phyloP scores from a whole-genome alignment of 2,113 vertebrate genomes.

The Rhadina sibilatrix region DNA sequence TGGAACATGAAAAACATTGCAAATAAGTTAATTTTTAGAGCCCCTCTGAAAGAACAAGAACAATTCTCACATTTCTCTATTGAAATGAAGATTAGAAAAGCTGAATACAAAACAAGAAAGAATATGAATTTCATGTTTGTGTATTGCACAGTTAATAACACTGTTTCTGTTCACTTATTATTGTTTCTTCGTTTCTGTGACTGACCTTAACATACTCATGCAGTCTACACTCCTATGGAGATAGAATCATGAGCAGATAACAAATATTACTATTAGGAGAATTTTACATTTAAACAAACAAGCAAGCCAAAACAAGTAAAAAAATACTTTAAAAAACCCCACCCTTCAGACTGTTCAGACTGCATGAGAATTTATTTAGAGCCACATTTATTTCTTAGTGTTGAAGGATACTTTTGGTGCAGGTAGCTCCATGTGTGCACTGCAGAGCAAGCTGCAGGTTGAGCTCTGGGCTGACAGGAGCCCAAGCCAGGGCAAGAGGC shows the following conservation, averaged over 20 bases:
- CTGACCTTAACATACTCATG: background rate
- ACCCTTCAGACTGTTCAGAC: background rate
- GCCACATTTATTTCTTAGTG: background rate
- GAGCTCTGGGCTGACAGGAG: background rate
- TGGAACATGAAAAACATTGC: background rate
- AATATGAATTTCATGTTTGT: background rate
- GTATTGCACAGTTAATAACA: background rate
- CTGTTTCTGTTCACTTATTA: background rate
- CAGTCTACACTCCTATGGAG: background rate
- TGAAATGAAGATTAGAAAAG: background rate
- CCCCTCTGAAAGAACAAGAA: rapidly evolving
- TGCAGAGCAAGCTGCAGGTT: background rate
- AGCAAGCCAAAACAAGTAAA: background rate
- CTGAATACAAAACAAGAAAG: background rate
- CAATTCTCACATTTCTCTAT: background rate
- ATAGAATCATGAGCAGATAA: background rate
- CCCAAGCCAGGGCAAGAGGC: background rate
- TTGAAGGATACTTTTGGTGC: background rate
- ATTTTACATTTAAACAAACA: background rate
- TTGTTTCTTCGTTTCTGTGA: background rate
- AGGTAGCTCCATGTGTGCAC: background rate
- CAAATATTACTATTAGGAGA: rapidly evolving
- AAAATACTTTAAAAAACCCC: rapidly evolving
- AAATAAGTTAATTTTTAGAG: background rate
- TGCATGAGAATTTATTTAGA: background rate